Conservation (phyloP, 2,888 invertebrate species). For the Platycheirus rosarum region DNA sequence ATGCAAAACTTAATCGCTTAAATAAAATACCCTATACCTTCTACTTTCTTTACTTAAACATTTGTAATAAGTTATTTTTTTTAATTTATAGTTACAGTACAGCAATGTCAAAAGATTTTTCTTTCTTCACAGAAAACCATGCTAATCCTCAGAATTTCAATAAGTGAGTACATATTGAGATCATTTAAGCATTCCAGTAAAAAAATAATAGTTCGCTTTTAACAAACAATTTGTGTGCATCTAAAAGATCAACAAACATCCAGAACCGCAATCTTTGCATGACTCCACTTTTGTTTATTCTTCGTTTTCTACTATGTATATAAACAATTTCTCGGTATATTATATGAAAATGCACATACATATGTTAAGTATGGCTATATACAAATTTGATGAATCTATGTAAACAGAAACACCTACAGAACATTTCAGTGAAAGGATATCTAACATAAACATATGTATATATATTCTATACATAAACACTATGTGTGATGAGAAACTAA, state of each 20-base stretch:
- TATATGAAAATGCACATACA: background rate
- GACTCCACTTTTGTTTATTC: conserved; percentile 29
- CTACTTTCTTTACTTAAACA: too few species aligned
- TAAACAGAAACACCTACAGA: background rate
- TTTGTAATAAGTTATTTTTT: too few species aligned
- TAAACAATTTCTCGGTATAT: conserved; percentile 3
- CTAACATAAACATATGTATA: background rate
- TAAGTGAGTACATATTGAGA: too few species aligned
- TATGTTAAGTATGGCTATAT: background rate
- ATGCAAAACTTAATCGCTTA: too few species aligned
- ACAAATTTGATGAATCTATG: background rate
- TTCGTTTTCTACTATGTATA: conserved; percentile 13
- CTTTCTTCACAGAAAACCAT: too few species aligned
- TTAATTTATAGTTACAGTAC: too few species aligned
- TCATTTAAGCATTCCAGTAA: background rate
- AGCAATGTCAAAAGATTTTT: too few species aligned
- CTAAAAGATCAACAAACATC: conserved; percentile 15
- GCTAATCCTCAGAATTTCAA: too few species aligned
- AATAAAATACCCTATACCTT: too few species aligned
- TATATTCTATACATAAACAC: background rate
- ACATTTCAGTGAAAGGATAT: conserved; percentile 39
- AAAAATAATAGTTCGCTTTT: background rate
- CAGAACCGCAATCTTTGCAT: conserved; percentile 24
- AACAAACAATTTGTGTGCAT: background rate
- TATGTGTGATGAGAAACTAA: background rate